Conservation (phyloP, 2,113 vertebrate species). For the Diadophis punctatus region DNA sequence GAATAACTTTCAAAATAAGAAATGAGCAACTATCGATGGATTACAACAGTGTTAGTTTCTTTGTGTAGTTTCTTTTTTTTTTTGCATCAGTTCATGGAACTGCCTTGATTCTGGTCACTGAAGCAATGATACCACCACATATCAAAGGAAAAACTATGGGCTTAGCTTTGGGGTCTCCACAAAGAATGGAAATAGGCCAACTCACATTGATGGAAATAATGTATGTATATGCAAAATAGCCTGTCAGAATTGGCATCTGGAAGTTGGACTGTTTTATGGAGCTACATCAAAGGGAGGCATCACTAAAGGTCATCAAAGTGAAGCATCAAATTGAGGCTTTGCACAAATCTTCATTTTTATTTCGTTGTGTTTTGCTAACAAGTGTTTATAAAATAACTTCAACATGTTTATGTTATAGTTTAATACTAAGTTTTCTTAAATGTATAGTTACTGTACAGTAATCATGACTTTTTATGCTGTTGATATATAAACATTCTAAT, state of each 20-base stretch:
- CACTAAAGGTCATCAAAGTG: neutral
- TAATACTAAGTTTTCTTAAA: constrained; percentile 32
- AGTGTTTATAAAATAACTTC: constrained; percentile 31
- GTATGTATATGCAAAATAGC: neutral
- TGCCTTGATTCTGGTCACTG: neutral
- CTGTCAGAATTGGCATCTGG: neutral
- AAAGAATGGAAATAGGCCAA: neutral
- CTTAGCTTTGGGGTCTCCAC: neutral
- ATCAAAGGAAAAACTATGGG: neutral
- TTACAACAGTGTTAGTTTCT: constrained; percentile 5
- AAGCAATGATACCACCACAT: neutral
- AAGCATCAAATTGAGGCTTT: neutral
- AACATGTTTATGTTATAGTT: constrained; percentile 19
- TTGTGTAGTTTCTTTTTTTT: constrained; percentile 39
- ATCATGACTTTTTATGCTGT: constrained; percentile 34
- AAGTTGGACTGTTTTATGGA: neutral
- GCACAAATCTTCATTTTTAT: neutral
- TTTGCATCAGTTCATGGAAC: neutral
- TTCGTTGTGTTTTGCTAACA: constrained; percentile 43
- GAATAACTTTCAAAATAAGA: constrained; percentile 8
- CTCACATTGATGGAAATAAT: neutral
- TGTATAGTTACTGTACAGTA: constrained; percentile 63
- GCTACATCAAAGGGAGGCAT: neutral
- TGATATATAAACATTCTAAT: constrained; percentile 34
- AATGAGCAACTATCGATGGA: constrained; percentile 38